Evolutionary conservation across 2,888 invertebrate species (phyloP).

Genomic region (Ryuthela nishihirai): DNA sequence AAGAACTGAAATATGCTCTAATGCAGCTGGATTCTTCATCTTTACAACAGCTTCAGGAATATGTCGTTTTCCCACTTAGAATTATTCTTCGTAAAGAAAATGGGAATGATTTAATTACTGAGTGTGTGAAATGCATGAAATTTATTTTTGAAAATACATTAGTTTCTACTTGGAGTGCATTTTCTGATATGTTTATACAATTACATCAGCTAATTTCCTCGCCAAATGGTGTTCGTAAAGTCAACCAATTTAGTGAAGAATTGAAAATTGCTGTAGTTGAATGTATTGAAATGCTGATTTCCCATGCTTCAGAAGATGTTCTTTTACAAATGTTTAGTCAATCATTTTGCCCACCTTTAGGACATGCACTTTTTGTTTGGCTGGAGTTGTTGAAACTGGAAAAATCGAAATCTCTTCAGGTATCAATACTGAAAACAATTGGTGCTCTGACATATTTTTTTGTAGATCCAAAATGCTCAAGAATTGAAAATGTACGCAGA

Average conservation of each 20-base stretch:
- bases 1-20: background rate
- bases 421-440: constrained; percentile 7
- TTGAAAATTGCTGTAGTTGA: constrained; percentile 6
- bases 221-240: background rate
- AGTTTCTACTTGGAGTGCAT: background rate
- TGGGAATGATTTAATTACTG: constrained; percentile 6
- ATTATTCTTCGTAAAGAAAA: background rate
- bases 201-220: background rate
- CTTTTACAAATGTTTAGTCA: constrained; percentile 4
- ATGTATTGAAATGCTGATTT: background rate
- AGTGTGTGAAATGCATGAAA: constrained; percentile 2
- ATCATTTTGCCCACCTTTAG: constrained; percentile 9
- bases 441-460: constrained; percentile 5
- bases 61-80: constrained; percentile 10
- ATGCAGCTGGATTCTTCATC: background rate
- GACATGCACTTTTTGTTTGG: constrained; percentile 7
- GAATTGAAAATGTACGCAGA: background rate
- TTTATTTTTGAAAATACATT: constrained; percentile 6
- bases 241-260: constrained; percentile 10
- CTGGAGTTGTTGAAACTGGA: constrained; percentile 3
- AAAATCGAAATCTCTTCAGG: constrained; percentile 11
- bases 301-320: constrained; percentile 5
- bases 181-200: background rate
- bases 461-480: background rate
- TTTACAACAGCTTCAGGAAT: background rate